phyloP scores from a whole-genome alignment of 2,888 invertebrate genomes.

The Drepana falcataria region DNA sequence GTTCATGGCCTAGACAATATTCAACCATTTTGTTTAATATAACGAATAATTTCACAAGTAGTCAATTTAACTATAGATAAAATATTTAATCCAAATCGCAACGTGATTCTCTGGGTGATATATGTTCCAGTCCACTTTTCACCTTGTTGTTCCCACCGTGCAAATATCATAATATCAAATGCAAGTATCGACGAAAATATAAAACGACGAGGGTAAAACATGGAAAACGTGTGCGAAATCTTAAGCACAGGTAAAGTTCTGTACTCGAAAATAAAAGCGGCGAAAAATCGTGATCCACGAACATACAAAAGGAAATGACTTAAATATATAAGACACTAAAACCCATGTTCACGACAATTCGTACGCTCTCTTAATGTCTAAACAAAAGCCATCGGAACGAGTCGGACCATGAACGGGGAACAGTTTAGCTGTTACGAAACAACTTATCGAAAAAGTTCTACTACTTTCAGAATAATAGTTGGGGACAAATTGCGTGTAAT shows the following conservation, averaged over 20 bases:
- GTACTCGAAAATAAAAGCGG: not conserved
- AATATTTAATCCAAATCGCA: too few species aligned
- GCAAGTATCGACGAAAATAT: not conserved
- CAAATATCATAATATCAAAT: not conserved
- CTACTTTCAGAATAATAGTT: conserved; percentile 24
- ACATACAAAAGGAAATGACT: conserved; percentile 36
- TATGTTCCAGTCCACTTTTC: too few species aligned
- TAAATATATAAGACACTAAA: conserved; percentile 41
- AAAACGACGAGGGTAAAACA: not conserved
- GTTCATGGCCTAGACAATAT: too few species aligned
- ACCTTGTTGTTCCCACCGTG: too few species aligned
- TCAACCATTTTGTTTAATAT: too few species aligned
- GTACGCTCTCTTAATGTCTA: conserved; percentile 59
- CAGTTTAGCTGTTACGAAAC: conserved; percentile 43
- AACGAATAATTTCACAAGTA: too few species aligned
- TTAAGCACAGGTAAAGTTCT: not conserved
- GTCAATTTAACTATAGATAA: too few species aligned
- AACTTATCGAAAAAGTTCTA: conserved; percentile 55
- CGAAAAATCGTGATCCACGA: conserved; percentile 13
- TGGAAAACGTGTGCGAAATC: not conserved
- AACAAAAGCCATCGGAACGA: conserved; percentile 55
- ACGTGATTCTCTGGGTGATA: too few species aligned
- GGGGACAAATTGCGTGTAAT: conserved; percentile 18
- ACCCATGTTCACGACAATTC: conserved; percentile 49
- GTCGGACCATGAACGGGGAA: conserved; percentile 38